phyloP scores from a whole-genome alignment of 92 coral and sea anemone species.

The Heliopora coerulea region DNA sequence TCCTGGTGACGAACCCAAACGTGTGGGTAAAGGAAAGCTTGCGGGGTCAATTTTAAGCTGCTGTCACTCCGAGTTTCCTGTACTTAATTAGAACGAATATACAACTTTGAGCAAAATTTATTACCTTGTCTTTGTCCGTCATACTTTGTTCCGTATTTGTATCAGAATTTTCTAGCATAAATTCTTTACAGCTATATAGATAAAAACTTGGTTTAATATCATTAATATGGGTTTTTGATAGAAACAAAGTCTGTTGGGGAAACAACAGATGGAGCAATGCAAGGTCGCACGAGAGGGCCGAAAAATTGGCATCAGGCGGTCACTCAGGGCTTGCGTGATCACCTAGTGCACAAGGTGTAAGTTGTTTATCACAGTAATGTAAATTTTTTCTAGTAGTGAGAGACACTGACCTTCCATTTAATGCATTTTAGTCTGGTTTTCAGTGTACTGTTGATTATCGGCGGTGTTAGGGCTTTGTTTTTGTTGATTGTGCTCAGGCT shows the following conservation, averaged over 20 bases:
- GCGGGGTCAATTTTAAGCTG: background rate
- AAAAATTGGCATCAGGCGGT: constrained; percentile 98
- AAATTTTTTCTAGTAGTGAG: no score
- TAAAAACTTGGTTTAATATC: no score
- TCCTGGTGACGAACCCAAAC: no score
- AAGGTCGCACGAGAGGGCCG: constrained; percentile 62
- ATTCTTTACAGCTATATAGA: no score
- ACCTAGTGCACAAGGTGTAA: constrained; percentile 98
- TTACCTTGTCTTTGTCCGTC: background rate
- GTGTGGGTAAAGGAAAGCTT: no score
- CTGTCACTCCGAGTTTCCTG: background rate
- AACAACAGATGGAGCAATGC: constrained; percentile 48
- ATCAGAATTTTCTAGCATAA: no score
- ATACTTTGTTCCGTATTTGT: no score
- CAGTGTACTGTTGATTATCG: no score
- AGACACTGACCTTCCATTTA: no score
- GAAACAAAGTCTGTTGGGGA: constrained; percentile 73
- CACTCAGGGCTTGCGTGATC: constrained; percentile 91
- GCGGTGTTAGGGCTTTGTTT: no score
- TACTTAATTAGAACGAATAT: background rate
- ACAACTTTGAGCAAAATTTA: background rate
- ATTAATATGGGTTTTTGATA: constrained; percentile 15
- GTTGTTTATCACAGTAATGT: constrained; percentile 24
- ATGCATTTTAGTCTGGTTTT: no score
- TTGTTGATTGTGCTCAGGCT: no score